Evolutionary conservation across 1,140 invertebrate genomes (phyloP), one percentile per base, ranked within the genome.

Genomic region (Drosophila rufa): DNA sequence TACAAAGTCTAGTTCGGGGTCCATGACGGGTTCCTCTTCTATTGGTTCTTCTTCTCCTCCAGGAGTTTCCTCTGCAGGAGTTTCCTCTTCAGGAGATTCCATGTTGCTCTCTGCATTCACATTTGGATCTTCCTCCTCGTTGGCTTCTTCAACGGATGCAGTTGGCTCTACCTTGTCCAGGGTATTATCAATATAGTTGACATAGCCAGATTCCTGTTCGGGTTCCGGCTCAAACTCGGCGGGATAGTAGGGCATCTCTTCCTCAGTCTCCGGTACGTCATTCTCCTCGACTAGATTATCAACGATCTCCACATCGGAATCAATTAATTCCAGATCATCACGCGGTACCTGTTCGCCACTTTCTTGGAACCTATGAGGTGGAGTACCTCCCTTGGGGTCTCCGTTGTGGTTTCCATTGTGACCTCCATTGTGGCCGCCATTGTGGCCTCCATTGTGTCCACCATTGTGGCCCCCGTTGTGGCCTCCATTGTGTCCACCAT

Each of bases 231-330:
- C 40, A 1, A 27, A 38, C 15, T 33, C 66, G 5, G 7, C n/a
- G 3, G n/a, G 5, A 1, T 70, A 48, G 9, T 51, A 33, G 2
- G 62, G 25, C 15, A 14, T 22, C n/a, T 67, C 62, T 2, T 68
- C 62, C 17, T 46, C 62, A 14, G 3, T 33, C n/a, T 68, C 67
- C 15, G 30, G 22, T 0, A 46, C 1, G 17, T 70, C 67, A 30
- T 46, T 59, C 2, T 73, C 69, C 8, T 73, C 67, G 14, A 73
- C n/a, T 19, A 73, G 22, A 17, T 73, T 73, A 4, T 60, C 69
- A 0, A 73, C 45, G 11, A 71, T 15, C 19, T 59, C 69, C 14
- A 73, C 67, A 22, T 73, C 53, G 45, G 56, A 8, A 22, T 73
- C 51, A 8, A 50, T 7, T 9, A 73, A 22, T 8, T 73, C 46